Evolutionary conservation across 1,140 invertebrate genomes (phyloP), one percentile per base, ranked within the genome.

Genomic region (Listronotus bonariensis): DNA sequence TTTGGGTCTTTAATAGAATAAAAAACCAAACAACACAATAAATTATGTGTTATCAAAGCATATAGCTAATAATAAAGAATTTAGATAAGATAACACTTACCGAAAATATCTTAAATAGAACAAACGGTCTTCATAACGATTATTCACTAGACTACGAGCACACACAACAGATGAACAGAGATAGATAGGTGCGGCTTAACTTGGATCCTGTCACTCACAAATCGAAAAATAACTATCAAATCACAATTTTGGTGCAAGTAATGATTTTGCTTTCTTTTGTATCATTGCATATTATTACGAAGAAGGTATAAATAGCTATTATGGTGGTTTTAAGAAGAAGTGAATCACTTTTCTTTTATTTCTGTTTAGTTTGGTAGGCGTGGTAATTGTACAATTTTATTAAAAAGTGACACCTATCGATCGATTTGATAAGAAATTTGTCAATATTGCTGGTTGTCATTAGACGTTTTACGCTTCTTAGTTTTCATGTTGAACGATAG

Each of bases 271-370:
- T 54, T 54, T 38, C 52, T 54, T 54, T 15, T 54, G 15, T 17
- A 54, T 34, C 31, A 54, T 54, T 54, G 52, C 26, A 54, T 54
- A 54, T 38, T 54, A 54, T 38, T 15, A 17, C 15, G n/a, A 54
- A 20, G 20, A 31, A n/a, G 20, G 26, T 20, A 54, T 36, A 54
- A 54, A 54, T 54, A 36, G 52, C 52, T 54, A 54, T 54, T 54
- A 54, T 54, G 52, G 52, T 54, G 52, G 34, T 54, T 54, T 54
- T 40, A 38, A 9, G 31, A 54, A 54, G 52, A 54, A 38, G 38
- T 54, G 52, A 54, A 17, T 54, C 52, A 54, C 52, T 54, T 38
- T 54, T 54, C 52, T 54, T 54, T 54, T 31, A 54, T 54, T 54
- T 36, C 49, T 2, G 15, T 52, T 52, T 52, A 52, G 49, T 52